These are phyloP conservation scores for Eulithis prunata DNA, from an alignment of 2,888 invertebrate genomes.

Conservation along the genomic window DNA sequence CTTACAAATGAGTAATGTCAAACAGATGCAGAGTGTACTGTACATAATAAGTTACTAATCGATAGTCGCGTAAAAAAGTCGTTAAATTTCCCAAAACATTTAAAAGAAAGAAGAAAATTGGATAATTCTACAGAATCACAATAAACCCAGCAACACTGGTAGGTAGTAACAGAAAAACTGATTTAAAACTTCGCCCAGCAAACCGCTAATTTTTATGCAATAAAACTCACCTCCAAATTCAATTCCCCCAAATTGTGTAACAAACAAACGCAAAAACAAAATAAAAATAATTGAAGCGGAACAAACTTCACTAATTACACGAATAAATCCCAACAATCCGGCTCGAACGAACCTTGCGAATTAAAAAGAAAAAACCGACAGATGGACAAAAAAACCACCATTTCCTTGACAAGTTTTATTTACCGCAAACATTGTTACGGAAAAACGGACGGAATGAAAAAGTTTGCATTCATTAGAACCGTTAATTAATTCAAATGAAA, in stretches of 20 bases:
- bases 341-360: conserved; percentile 68
- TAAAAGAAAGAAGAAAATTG: background rate
- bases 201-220: conserved; percentile 57
- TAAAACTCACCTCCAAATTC: conserved; percentile 65
- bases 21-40: no score
- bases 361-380: conserved; percentile 74
- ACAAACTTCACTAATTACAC: conserved; percentile 83
- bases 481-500: conserved; percentile 84
- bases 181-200: conserved; percentile 53
- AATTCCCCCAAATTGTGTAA: conserved; percentile 70
- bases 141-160: conserved; percentile 6
- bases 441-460: conserved; percentile 72
- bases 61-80: no score
- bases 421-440: conserved; percentile 83
- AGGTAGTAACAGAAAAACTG: conserved; percentile 32
- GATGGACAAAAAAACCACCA: conserved; percentile 74
- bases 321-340: conserved; percentile 81
- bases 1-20: no score
- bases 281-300: conserved; percentile 76
- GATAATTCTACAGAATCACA: background rate
- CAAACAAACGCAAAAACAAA: conserved; percentile 67
- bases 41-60: no score
- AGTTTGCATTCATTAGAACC: conserved; percentile 81
- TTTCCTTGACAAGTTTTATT: conserved; percentile 84
- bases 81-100: no score